Percentiles rank a stretch among this genome's conserved stretches.
Conservation (phyloP, 2,888 invertebrate genomes). For the Chrysomela aeneicollis region DNA sequence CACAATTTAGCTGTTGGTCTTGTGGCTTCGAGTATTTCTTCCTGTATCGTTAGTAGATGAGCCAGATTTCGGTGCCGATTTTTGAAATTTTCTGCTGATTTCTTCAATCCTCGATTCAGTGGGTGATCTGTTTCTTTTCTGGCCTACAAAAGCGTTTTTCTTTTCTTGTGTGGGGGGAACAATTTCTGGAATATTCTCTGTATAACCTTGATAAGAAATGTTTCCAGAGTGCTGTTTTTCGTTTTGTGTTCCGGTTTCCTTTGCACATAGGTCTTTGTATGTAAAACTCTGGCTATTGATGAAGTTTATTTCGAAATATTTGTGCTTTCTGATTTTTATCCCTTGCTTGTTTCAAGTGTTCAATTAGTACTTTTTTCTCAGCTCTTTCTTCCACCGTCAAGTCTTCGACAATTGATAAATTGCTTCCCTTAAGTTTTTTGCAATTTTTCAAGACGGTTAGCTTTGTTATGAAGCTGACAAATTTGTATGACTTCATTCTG, state of each 20-base stretch:
- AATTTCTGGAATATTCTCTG: constrained; percentile 4
- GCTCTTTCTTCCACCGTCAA: constrained; percentile 8
- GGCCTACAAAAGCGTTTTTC: neutral
- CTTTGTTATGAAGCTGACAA: constrained; percentile 10
- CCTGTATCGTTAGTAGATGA: constrained; percentile 6
- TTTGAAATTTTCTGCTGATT: constrained; percentile 4
- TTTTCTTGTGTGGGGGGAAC: neutral
- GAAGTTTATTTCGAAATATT: neutral
- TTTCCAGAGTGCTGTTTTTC: constrained; percentile 9
- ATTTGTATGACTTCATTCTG: constrained; percentile 6
- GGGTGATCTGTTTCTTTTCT: constrained; percentile 5
- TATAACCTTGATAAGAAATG: neutral
- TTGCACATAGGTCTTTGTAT: neutral
- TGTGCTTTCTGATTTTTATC: neutral
- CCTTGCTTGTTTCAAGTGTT: neutral
- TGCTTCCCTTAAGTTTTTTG: constrained; percentile 6
- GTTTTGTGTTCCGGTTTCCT: neutral
- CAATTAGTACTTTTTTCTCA: neutral
- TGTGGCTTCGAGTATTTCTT: neutral
- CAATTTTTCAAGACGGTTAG: constrained; percentile 6
- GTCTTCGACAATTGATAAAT: constrained; percentile 8
- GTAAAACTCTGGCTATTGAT: neutral
- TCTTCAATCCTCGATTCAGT: constrained; percentile 3
- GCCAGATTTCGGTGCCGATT: constrained; percentile 2
- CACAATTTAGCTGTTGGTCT: neutral